phyloP scores from a whole-genome alignment of 2,888 invertebrate species.

The Pterostichus madidus region DNA sequence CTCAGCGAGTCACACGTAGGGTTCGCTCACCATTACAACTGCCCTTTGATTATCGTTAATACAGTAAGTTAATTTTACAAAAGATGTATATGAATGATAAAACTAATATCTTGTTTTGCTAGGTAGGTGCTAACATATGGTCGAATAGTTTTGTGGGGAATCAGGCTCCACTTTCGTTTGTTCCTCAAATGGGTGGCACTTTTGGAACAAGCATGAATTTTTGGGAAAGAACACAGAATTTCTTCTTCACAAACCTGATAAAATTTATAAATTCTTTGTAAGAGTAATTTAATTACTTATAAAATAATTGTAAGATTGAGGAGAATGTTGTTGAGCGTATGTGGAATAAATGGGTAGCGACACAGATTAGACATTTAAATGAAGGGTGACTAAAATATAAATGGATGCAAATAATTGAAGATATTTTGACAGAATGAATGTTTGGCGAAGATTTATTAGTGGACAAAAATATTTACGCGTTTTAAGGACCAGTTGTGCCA shows the following conservation, averaged over 20 bases:
- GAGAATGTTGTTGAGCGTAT: no score
- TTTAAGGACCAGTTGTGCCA: no score
- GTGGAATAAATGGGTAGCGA: no score
- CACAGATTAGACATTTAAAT: no score
- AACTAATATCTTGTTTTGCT: neutral
- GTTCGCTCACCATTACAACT: slow-evolving; percentile 74
- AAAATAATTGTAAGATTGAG: no score
- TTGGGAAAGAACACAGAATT: slow-evolving; percentile 79
- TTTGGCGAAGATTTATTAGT: no score
- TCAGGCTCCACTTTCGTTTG: slow-evolving; percentile 78
- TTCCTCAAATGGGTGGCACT: slow-evolving; percentile 77
- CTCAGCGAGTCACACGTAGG: slow-evolving; percentile 78
- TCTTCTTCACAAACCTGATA: slow-evolving; percentile 70
- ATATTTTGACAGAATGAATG: no score
- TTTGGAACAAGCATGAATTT: slow-evolving; percentile 78
- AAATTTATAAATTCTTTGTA: neutral
- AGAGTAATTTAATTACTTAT: neutral
- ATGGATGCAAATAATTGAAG: no score
- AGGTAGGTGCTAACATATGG: slow-evolving; percentile 75
- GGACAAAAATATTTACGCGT: no score
- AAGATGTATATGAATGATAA: neutral
- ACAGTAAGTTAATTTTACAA: slow-evolving; percentile 71
- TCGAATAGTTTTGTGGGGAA: slow-evolving; percentile 78
- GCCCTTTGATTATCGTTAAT: slow-evolving; percentile 75
- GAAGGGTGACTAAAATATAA: no score